Evolutionary conservation across 1,140 invertebrate species (phyloP), one percentile per base, ranked within the genome.

Genomic region (Achatina immaculata): DNA sequence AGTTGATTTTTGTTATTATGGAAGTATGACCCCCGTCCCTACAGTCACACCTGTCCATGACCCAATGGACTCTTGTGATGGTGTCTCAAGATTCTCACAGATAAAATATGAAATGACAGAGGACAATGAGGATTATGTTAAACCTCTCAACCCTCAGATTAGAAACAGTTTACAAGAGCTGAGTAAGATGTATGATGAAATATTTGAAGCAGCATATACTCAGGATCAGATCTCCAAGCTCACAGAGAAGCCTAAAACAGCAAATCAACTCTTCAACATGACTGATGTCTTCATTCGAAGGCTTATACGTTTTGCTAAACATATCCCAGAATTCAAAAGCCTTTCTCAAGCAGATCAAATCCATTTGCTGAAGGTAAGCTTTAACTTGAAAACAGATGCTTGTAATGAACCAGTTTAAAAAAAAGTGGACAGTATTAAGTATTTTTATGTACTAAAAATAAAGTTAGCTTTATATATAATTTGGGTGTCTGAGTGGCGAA

Each of bases 221-320:
- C 84, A 83, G 19, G 78, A 84, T 38, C 84, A 88, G 51, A 71
- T 82, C 14, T 77, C 73, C 16, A 87, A 86, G 72, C 58, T 89
- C 4, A 80, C 55, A 14, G 78, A 81, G 40, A 85, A 86, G 76
- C 86, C 87, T 24, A 80, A 82, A 55, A 84, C 80, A 66, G 82
- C 88, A 2, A 86, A 85, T 81, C 87, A 90, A 62, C 84, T 91
- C 16, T 90, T 89, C 80, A 89, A 89, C 83, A 92, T 98, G 87
- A 97, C 96, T 0, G 96, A 97, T 3, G 94, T 97, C 79, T 96
- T 96, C 3, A 97, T 98, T 83, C 92, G 96, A 77, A 92, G 96
- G 48, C 92, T 98, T 36, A 90, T 89, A 65, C 85, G 85, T 75
- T 90, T 89, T 85, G 85, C 86, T 42, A 90, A 90, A 83, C 82